Base-by-base conservation (phyloP, 2,888 invertebrate species). In the Glyphotaelius pellucidus region DNA sequence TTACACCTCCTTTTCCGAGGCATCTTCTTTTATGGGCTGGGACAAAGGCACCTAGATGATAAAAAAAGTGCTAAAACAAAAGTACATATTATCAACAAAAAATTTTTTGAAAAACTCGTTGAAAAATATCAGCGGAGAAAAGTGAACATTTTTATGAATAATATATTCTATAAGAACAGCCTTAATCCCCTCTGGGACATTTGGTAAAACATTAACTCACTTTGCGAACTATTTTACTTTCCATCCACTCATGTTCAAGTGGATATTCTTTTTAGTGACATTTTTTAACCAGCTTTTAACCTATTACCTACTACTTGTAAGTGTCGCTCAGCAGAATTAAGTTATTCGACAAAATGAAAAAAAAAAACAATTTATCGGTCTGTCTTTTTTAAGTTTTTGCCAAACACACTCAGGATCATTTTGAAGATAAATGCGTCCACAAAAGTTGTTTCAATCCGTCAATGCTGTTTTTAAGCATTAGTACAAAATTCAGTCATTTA, bases 131-230 rank as follows among this genome's bases (percentile, higher is more conserved):
- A 86, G n/a, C 86, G 47, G 86, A 25, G 30, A 86, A 85, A 86
- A 38, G 86, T 42, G 47, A 47, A 86, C 86, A 86, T n/a, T 86
- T 86, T 86, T 42, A 79, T 88, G 52, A 52, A 88, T 88, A 88
- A 88, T 67, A 25, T 79, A 88, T 88, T 67, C 25, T 25, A 88
- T 88, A 88, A 88, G 79, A 88, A 88, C 30, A 52, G 88, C 32
- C 30, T 67, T 88, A 86, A 86, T 86, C 86, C 86, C 86, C 86
- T 15, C 42, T 42, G 86, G 86, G 86, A 86, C 42, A 86, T 86
- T 86, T 86, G 47, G 42, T 86, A 86, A 86, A 86, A 86, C 86
- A 86, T 86, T 86, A 86, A 86, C 86, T 86, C 86, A 86, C 86
- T 86, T 86, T 42, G 86, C 30, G n/a, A 86, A 86, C 86, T 86